phyloP scores from a whole-genome alignment of 1,140 invertebrate species.

The Sinonovacula constricta region DNA sequence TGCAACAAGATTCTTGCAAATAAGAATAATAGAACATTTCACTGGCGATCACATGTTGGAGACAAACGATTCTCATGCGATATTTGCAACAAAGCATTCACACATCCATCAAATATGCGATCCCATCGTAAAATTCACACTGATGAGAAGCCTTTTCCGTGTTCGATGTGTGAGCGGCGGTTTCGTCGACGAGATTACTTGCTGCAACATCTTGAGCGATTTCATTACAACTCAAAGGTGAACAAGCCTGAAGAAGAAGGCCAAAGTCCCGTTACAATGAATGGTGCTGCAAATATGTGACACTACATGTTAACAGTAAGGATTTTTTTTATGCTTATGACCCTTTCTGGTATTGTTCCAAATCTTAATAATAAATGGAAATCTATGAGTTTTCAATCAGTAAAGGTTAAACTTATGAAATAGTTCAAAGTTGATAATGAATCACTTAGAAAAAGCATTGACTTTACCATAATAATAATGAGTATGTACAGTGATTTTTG shows the following conservation, averaged over 20 bases:
- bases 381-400: no score
- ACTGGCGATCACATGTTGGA: conserved; percentile 51
- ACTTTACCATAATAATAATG: no score
- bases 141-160: conserved; percentile 52
- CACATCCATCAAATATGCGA: conserved; percentile 50
- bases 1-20: conserved; percentile 49
- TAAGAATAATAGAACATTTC: conserved; percentile 51
- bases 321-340: no score
- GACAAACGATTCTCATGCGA: conserved; percentile 47
- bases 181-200: conserved; percentile 49
- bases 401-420: no score
- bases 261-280: no score
- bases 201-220: conserved; percentile 44
- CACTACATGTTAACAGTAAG: no score
- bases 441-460: no score
- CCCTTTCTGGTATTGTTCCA: no score
- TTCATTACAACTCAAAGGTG: conserved; percentile 40
- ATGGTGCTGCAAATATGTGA: no score
- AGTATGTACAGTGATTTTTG: no score
- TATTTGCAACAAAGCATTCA: conserved; percentile 53
- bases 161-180: conserved; percentile 45
- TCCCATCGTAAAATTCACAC: conserved; percentile 55
- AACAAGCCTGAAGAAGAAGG: not conserved
- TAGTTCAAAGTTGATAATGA: no score
- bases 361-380: no score